phyloP scores from a whole-genome alignment of 2,888 invertebrate genomes.

The Coremacera marginata region DNA sequence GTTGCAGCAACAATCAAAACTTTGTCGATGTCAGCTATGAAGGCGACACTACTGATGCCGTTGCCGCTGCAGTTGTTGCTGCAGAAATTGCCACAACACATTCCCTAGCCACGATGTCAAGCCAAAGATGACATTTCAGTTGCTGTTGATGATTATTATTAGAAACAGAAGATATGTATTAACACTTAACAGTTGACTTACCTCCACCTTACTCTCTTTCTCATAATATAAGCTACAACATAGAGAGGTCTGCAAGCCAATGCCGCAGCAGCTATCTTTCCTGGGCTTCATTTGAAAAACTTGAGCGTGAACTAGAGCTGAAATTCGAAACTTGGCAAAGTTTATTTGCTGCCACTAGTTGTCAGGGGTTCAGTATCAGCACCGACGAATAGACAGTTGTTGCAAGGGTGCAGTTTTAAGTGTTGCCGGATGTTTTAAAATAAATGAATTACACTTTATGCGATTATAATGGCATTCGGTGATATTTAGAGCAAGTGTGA shows the following conservation, averaged over 20 bases:
- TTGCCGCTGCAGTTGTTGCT: neutral
- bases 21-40: neutral
- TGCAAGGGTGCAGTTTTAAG: neutral
- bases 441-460: slow-evolving; percentile 58
- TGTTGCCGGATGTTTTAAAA: slow-evolving; percentile 54
- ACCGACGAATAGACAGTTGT: neutral
- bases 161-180: slow-evolving; percentile 17
- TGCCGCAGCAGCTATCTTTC: neutral
- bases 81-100: neutral
- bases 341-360: slow-evolving; percentile 2
- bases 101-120: neutral
- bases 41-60: neutral
- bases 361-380: neutral
- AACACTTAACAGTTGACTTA: neutral
- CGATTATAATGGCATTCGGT: slow-evolving; percentile 39
- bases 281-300: slow-evolving; percentile 6
- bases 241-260: neutral
- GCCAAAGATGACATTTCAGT: slow-evolving; percentile 5
- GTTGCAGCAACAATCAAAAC: slow-evolving; percentile 6
- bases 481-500: neutral
- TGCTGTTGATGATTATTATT: slow-evolving; percentile 19
- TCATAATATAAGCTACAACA: too few species aligned
- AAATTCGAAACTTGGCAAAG: slow-evolving; percentile 18
- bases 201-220: neutral
- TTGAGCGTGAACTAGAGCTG: slow-evolving; percentile 28